Evolutionary conservation across 2,113 vertebrate genomes (phyloP), one percentile per base, ranked within the genome.

Genomic region (Campylorhamphus procurvoides): DNA sequence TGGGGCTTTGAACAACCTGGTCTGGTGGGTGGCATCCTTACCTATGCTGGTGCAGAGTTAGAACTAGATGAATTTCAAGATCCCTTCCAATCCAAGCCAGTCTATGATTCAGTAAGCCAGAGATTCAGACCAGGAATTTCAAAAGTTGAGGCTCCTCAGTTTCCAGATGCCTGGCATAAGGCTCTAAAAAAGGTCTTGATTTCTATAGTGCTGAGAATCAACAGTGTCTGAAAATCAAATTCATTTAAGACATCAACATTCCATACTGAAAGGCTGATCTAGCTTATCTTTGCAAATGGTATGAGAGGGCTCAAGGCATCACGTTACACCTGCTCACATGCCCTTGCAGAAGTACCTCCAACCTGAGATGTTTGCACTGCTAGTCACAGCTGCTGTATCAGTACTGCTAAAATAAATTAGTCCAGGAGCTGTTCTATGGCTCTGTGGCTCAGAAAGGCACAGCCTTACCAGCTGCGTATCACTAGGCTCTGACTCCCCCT

Each of bases 91-190:
- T 56, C 14, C 31, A 62, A 56, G 18, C 9, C 22, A 24, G 63
- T 71, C 42, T 42, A 3, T 49, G 22, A 37, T 63, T 50, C 10
- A 7, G 7, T 0, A 0, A 83, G 29, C 18, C 35, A 88, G 58
- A 79, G 69, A 73, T 83, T 53, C n/a, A 63, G 53, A 40, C 53
- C 37, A 77, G 33, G 35, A 84, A 14, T 88, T 92, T 94, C 47
- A 47, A 50, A 86, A 90, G 18, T 39, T 59, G 55, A 62, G 28
- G 20, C 3, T 79, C 37, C 40, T 87, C 13, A 9, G 31, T 39
- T 89, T 53, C 62, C 64, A 71, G 15, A 33, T 69, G 33, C 19
- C 49, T 78, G 25, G 5, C 16, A 0, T 60, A 62, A 75, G 24
- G 35, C 2, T 74, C 24, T 49, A 13, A 16, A 68, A 46, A 75